Evolutionary conservation across 2,797 vertebrate species (phyloP).

Genomic region (Tympanoctomys barrerae): DNA sequence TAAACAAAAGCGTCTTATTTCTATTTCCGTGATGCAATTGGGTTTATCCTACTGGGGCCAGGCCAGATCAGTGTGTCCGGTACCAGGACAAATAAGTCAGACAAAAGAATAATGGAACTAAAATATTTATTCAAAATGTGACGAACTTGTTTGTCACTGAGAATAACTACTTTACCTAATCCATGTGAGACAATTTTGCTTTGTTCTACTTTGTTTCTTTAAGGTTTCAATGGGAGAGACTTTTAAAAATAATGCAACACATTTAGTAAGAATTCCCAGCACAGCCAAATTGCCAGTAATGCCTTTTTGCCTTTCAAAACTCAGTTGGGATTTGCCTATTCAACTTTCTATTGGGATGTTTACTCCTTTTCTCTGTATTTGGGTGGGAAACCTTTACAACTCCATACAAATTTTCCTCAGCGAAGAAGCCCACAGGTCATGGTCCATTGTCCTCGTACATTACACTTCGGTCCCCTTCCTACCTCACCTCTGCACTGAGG

Average conservation of each 20-base stretch:
- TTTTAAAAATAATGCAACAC: neutral
- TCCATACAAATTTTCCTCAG: neutral
- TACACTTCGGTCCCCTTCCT: neutral
- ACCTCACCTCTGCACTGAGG: no score
- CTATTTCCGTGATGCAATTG: neutral
- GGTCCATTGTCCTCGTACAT: neutral
- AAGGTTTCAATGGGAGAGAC: neutral
- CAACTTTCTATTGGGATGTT: neutral
- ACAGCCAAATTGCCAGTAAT: neutral
- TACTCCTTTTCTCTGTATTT: neutral
- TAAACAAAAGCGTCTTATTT: constrained; percentile 37
- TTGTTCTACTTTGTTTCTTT: constrained; percentile 27
- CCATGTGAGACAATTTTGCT: neutral
- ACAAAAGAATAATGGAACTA: constrained; percentile 27
- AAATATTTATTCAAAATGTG: constrained; percentile 32
- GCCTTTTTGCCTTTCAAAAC: neutral
- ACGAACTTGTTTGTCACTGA: constrained; percentile 38
- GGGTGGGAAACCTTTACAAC: neutral
- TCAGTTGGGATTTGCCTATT: neutral
- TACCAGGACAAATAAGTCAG: constrained; percentile 28
- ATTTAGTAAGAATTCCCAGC: neutral
- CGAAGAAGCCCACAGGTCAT: neutral
- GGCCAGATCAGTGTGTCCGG: neutral
- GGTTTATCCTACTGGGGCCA: neutral
- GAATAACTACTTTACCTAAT: constrained; percentile 23